Conservation (phyloP, 2,888 invertebrate genomes). For the Lasioglossum pauxillum region DNA sequence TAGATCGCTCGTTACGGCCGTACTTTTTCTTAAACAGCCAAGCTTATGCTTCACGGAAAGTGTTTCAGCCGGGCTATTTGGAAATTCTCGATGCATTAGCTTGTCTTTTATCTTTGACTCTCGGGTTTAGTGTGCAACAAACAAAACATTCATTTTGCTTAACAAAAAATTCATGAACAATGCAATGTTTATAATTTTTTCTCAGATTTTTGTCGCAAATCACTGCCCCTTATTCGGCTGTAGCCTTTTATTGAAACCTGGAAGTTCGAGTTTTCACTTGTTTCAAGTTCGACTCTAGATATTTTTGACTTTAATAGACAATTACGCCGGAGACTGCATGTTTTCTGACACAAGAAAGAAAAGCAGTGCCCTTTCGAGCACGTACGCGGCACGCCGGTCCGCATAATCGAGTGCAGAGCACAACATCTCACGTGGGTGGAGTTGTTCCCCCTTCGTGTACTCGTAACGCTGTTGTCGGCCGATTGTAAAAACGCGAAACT, state of each 20-base stretch:
- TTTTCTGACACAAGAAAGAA: constrained; percentile 30
- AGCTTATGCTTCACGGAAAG: too few relatives aligned
- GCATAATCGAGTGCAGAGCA: constrained; percentile 47
- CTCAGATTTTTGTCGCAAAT: too few relatives aligned
- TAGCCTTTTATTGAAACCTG: background rate
- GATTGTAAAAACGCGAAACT: constrained; percentile 66
- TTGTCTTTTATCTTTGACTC: too few relatives aligned
- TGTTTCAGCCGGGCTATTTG: too few relatives aligned
- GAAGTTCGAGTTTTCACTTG: background rate
- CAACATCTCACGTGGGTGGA: constrained; percentile 57
- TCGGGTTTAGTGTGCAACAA: background rate
- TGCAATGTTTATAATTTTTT: too few relatives aligned
- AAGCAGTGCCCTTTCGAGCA: constrained; percentile 44
- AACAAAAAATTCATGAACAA: background rate
- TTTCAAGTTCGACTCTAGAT: background rate
- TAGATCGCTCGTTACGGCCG: too few relatives aligned
- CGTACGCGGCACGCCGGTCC: constrained; percentile 1
- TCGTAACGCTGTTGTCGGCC: constrained; percentile 42
- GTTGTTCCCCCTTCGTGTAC: constrained; percentile 52
- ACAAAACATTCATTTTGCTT: too few relatives aligned
- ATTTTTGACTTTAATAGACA: background rate
- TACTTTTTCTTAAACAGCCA: too few relatives aligned
- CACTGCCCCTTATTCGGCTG: too few relatives aligned
- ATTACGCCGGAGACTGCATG: constrained; percentile 8
- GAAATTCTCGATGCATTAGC: too few relatives aligned